phyloP scores from a whole-genome alignment of 2,113 vertebrate species.

The Brachyistius frenatus region DNA sequence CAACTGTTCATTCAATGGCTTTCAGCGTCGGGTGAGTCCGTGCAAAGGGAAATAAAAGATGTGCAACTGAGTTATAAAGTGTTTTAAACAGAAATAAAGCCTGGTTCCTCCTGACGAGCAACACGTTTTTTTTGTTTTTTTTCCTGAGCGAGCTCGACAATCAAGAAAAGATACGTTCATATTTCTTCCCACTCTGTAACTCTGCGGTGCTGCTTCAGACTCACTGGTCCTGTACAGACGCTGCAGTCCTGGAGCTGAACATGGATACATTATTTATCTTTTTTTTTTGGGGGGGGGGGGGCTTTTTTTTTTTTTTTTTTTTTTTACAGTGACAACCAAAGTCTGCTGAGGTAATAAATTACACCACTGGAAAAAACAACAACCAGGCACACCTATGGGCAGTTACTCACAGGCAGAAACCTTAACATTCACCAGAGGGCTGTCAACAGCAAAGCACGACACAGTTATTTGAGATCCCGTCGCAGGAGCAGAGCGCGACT shows the following conservation, averaged over 20 bases:
- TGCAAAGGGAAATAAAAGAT: constrained; percentile 21
- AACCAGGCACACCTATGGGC: constrained; percentile 61
- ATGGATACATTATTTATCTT: not conserved
- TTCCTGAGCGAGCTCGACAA: not conserved
- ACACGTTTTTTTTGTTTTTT: not conserved
- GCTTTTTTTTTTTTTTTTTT: not conserved
- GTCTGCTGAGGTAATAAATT: constrained; percentile 62
- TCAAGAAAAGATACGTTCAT: not conserved
- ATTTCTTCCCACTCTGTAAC: not conserved
- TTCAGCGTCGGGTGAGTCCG: constrained; percentile 1
- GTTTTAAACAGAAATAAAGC: not conserved
- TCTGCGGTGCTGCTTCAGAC: not conserved
- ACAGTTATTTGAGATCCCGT: constrained; percentile 32
- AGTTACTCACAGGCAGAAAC: constrained; percentile 66
- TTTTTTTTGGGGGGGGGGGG: not conserved
- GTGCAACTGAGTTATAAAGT: not conserved
- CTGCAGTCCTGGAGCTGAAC: not conserved
- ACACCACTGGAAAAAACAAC: constrained; percentile 46
- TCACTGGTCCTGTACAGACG: not conserved
- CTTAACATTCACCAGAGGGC: constrained; percentile 65
- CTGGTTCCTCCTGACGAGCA: not conserved
- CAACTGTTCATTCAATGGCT: not conserved
- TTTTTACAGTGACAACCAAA: constrained; percentile 20
- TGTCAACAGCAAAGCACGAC: constrained; percentile 58
- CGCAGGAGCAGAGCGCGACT: constrained; percentile 11